Evolutionary conservation across 1,140 invertebrate genomes (phyloP).

Genomic region (Dreissena polymorpha): DNA sequence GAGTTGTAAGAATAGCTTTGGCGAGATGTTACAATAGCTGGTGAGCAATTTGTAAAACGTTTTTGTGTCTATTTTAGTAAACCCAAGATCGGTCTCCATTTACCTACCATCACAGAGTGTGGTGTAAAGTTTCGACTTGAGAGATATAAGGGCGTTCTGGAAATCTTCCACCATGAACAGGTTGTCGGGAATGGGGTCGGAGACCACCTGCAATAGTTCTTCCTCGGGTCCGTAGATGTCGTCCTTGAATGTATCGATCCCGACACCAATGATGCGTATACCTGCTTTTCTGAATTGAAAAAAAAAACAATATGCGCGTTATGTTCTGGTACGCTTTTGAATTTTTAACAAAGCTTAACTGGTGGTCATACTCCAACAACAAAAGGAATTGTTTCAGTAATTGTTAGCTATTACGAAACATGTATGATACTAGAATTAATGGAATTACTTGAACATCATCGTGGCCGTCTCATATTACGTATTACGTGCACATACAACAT

Average conservation of each 20-base stretch:
- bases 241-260: background rate
- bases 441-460: too few relatives aligned
- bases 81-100: too few relatives aligned
- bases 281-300: background rate
- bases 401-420: too few relatives aligned
- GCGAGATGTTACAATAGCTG: too few relatives aligned
- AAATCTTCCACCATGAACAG: conserved; percentile 32
- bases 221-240: conserved; percentile 2
- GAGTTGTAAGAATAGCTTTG: too few relatives aligned
- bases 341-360: too few relatives aligned
- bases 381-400: too few relatives aligned
- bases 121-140: conserved; percentile 1
- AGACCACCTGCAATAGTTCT: conserved; percentile 2
- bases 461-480: background rate
- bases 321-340: background rate
- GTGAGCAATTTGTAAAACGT: too few relatives aligned
- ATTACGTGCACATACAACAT: background rate
- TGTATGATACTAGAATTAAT: too few relatives aligned
- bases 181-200: conserved; percentile 23
- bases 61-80: too few relatives aligned
- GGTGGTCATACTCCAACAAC: too few relatives aligned
- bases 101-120: conserved; percentile 32
- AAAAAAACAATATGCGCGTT: background rate
- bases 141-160: background rate
- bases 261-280: conserved; percentile 22